phyloP scores from a whole-genome alignment of 2,113 vertebrate genomes.

The Ifrita kowaldi region DNA sequence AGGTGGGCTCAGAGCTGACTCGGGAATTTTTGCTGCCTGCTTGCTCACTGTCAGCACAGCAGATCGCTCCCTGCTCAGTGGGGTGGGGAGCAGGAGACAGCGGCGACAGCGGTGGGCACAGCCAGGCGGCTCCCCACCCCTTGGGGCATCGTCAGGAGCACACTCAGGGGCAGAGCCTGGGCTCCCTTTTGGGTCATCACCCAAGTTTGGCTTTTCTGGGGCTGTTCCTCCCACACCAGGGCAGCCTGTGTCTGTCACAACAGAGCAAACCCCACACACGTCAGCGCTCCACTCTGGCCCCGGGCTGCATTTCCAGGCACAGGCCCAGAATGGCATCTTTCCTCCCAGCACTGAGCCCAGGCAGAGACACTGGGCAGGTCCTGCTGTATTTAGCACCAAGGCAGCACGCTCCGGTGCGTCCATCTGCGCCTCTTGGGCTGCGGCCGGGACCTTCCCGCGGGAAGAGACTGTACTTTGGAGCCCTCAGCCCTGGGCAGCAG shows the following conservation, averaged over 20 bases:
- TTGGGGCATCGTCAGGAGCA: background rate
- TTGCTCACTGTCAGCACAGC: background rate
- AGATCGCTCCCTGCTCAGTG: rapidly evolving
- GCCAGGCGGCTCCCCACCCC: background rate
- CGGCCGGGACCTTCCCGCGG: background rate
- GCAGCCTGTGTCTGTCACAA: background rate
- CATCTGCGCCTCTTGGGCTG: background rate
- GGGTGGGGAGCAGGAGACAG: background rate
- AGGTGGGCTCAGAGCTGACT: constrained; percentile 53
- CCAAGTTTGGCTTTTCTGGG: background rate
- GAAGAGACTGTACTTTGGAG: background rate
- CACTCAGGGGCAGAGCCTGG: background rate
- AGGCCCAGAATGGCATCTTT: background rate
- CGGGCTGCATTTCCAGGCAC: background rate
- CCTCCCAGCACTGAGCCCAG: background rate
- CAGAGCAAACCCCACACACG: rapidly evolving
- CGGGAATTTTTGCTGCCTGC: background rate
- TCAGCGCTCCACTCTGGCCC: rapidly evolving
- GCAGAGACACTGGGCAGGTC: background rate
- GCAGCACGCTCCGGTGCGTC: rapidly evolving
- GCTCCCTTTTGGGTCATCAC: background rate
- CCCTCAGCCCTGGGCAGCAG: background rate
- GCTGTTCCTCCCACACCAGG: rapidly evolving
- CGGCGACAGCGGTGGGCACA: rapidly evolving
- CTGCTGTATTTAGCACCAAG: background rate